Evolutionary conservation across 2,113 vertebrate genomes (phyloP).

Genomic region (Lota lota): DNA sequence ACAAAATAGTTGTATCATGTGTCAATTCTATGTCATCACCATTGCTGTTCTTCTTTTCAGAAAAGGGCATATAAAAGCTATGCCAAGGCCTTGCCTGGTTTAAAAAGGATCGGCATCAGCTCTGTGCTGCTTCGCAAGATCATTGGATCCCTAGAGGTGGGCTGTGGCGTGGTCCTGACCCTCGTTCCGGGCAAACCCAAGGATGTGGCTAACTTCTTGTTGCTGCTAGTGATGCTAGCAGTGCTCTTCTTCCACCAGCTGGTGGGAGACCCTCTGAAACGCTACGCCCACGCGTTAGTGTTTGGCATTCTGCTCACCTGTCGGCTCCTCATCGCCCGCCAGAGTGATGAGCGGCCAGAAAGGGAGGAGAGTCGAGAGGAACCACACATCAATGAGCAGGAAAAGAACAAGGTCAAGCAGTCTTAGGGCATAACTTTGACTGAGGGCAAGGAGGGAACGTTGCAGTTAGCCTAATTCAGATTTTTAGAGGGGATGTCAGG

Average conservation of each 20-base stretch:
- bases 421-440: slow-evolving; percentile 75
- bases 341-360: slow-evolving; percentile 85
- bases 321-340: slow-evolving; percentile 91
- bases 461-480: slow-evolving; percentile 47
- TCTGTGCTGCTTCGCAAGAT: slow-evolving; percentile 95
- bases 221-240: slow-evolving; percentile 90
- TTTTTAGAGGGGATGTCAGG: slow-evolving; percentile 45
- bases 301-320: slow-evolving; percentile 97
- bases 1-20: not conserved
- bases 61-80: slow-evolving; percentile 98
- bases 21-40: not conserved
- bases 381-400: slow-evolving; percentile 76
- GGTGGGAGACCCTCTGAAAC: slow-evolving; percentile 94
- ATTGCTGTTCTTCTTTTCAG: slow-evolving; percentile 66
- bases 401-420: slow-evolving; percentile 94
- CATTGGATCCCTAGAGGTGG: slow-evolving; percentile 91
- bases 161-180: slow-evolving; percentile 91
- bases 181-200: slow-evolving; percentile 92
- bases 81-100: slow-evolving; percentile 88
- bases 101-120: slow-evolving; percentile 94
- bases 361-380: slow-evolving; percentile 82
- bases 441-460: slow-evolving; percentile 30
- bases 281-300: slow-evolving; percentile 93
- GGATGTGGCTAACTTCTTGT: slow-evolving; percentile 95
- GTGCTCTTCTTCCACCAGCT: slow-evolving; percentile 98